These are phyloP conservation scores for Ichneumon xanthorius DNA, from an alignment of 2,888 invertebrate species.

Conservation along the genomic window DNA sequence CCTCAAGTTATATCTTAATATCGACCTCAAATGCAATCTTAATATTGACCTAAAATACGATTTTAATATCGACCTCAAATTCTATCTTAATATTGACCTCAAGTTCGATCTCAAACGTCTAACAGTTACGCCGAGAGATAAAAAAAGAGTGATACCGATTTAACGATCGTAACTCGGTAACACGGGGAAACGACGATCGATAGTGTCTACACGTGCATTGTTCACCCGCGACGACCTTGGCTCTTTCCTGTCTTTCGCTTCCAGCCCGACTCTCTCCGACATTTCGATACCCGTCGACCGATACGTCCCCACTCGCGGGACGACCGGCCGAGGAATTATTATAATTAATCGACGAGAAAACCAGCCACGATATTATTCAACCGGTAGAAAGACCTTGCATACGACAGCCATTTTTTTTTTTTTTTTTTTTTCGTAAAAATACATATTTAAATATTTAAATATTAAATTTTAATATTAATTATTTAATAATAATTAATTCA, in stretches of 20 bases:
- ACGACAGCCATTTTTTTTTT: background rate
- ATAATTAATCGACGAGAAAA: background rate
- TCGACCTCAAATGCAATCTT: background rate
- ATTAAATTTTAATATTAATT: too few species aligned
- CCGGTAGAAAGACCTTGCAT: background rate
- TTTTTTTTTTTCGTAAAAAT: background rate
- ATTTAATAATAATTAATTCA: too few species aligned
- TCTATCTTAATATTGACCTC: background rate
- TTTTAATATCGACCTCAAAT: background rate
- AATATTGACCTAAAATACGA: background rate
- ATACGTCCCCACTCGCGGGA: background rate
- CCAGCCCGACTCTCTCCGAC: constrained; percentile 3
- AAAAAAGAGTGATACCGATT: background rate
- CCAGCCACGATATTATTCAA: background rate
- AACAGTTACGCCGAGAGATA: background rate
- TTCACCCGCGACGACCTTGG: constrained; percentile 26
- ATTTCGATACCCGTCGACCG: background rate
- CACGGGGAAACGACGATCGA: background rate
- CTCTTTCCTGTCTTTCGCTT: background rate
- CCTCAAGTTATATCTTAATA: background rate
- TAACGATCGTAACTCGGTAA: background rate
- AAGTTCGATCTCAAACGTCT: background rate
- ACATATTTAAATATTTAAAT: background rate
- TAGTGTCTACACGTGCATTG: constrained; percentile 36
- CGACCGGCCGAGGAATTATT: background rate